Percentiles rank a stretch among this genome's conserved stretches.
Conservation (phyloP, 2,797 vertebrate species). For the Amphiprion clarkii region DNA sequence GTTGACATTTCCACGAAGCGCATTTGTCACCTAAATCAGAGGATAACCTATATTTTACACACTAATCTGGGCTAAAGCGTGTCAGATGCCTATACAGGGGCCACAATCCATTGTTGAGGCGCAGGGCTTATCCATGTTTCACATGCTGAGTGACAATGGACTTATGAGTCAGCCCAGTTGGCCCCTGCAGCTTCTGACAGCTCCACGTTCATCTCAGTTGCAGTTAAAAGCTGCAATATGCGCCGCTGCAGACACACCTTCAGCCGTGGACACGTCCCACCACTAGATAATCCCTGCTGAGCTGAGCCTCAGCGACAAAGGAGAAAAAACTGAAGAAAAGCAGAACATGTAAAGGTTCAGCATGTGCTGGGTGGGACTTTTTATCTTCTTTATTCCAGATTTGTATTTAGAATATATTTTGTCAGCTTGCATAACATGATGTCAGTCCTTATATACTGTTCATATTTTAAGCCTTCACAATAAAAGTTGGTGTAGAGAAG, state of each 20-base stretch:
- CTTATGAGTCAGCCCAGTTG: constrained; percentile 65
- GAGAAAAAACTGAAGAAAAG: too few relatives aligned
- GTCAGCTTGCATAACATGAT: too few relatives aligned
- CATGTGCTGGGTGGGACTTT: too few relatives aligned
- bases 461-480: too few relatives aligned
- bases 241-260: constrained; percentile 28
- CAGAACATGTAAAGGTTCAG: too few relatives aligned
- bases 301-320: too few relatives aligned
- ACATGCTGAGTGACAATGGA: constrained; percentile 78
- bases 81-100: constrained; percentile 68
- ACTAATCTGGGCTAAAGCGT: constrained; percentile 79
- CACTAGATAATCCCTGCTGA: too few relatives aligned
- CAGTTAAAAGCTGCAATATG: constrained; percentile 12
- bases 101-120: constrained; percentile 69
- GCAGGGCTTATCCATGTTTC: constrained; percentile 76
- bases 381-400: too few relatives aligned
- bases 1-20: constrained; percentile 27
- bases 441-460: too few relatives aligned
- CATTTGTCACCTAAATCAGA: constrained; percentile 73
- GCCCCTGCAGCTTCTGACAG: constrained; percentile 58
- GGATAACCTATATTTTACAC: constrained; percentile 82
- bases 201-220: constrained; percentile 42
- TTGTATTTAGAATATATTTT: too few relatives aligned
- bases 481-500: too few relatives aligned
- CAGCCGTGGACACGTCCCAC: constrained; percentile 4